Evolutionary conservation across 2,888 invertebrate genomes (phyloP), one percentile per base, ranked within the genome.

Genomic region (Amiota minor): DNA sequence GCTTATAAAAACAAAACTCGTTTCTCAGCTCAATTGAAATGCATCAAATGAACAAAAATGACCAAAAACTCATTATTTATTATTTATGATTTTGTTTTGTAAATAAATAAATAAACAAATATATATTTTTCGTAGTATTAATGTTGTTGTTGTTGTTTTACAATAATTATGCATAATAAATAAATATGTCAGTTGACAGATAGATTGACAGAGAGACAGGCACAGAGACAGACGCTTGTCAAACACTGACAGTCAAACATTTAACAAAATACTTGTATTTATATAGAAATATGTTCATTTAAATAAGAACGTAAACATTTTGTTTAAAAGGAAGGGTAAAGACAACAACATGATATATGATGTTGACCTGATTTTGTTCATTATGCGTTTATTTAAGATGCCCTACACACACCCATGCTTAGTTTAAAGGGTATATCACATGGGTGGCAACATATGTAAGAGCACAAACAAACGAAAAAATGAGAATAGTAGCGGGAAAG

Each of bases 301-400:
- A 35, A 35, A 35, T 35, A 35, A 35, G 35, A 35, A 35, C 35
- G 6, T 35, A 35, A 35, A 59, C 46, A 14, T 61, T 47, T 59
- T 20, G 75, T 62, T 50, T 73, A 20, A 55, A 70, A 68, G 55
- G 76, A 23, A 12, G 62, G 14, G 14, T n/a, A 35, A 35, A 35
- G 35, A 35, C 35, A 35, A 35, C 59, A 74, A 79, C n/a, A 23
- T 80, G 81, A 80, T 81, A 75, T 75, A 81, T 80, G 77, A 73
- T 59, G 76, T 65, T 77, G 78, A 80, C 79, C 77, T 75, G 79
- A 77, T 78, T 80, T 78, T 8, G 59, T 4, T 20, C 20, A 35
- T 4, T 35, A 35, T 35, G 35, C 35, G 6, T 35, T 35, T 35
- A 35, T 35, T 35, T 35, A 35, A 6, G 2, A 35, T 35, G 6